Evolutionary conservation across 1,140 invertebrate species (phyloP).

Genomic region (Propsilocerus akamusi): DNA sequence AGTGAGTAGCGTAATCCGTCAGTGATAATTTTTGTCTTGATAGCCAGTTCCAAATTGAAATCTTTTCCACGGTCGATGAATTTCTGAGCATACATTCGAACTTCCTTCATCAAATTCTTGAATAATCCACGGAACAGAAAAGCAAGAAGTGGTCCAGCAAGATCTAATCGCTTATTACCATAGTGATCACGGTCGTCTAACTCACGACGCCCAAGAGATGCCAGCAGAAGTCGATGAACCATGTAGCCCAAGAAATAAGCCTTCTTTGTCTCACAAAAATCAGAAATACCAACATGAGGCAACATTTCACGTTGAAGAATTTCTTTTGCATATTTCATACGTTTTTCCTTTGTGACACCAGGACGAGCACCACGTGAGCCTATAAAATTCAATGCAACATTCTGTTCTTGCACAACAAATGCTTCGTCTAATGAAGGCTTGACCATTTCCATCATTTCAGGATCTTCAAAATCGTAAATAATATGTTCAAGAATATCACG

Average conservation of each 20-base stretch:
- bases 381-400: conserved; percentile 96
- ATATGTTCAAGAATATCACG: conserved; percentile 97
- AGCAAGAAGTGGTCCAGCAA: conserved; percentile 89
- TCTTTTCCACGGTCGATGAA: conserved; percentile 97
- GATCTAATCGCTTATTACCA: conserved; percentile 93
- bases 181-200: conserved; percentile 99
- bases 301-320: conserved; percentile 99
- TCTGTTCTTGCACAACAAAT: conserved; percentile 98
- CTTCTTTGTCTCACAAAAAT: conserved; percentile 99
- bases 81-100: conserved; percentile 95
- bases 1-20: conserved; percentile 95
- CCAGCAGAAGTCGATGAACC: conserved; percentile 88
- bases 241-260: conserved; percentile 97
- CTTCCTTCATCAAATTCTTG: conserved; percentile 88
- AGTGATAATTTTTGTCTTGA: conserved; percentile 95
- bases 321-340: conserved; percentile 97
- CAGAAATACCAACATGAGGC: conserved; percentile 94
- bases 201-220: conserved; percentile 86
- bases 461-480: conserved; percentile 98
- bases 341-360: conserved; percentile 94
- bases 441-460: conserved; percentile 99
- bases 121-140: conserved; percentile 90
- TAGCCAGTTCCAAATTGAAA: conserved; percentile 92
- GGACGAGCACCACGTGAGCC: conserved; percentile 88
- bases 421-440: conserved; percentile 98